A percentile compares a stretch with the other conserved stretches of the same genome.
These are phyloP conservation scores for Notoglanidium macrostoma DNA, from an alignment of 2,797 vertebrate species.

Conservation along the genomic window DNA sequence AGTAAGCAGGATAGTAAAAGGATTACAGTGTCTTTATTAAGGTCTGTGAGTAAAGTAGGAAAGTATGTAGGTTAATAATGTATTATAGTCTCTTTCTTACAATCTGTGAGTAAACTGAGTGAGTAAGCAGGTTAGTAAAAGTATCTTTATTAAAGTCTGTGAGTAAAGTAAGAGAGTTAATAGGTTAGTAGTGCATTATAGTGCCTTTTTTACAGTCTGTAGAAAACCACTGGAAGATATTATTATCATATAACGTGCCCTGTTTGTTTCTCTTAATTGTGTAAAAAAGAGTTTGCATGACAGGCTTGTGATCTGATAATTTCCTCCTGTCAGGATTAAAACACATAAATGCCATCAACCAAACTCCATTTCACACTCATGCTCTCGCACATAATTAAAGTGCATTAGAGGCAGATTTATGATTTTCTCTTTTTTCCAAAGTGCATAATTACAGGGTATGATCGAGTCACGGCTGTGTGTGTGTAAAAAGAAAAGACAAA, in stretches of 20 bases:
- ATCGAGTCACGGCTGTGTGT: constrained; percentile 68
- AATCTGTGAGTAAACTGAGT: not conserved
- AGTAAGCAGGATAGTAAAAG: too few relatives aligned
- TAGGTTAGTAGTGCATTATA: not conserved
- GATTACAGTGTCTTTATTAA: too few relatives aligned
- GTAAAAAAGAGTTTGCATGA: constrained; percentile 30
- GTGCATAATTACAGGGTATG: constrained; percentile 69
- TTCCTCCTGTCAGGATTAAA: constrained; percentile 46
- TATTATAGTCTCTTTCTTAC: not conserved
- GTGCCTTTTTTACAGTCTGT: not conserved
- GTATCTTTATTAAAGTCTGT: not conserved
- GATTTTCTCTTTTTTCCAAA: constrained; percentile 63
- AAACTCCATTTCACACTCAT: constrained; percentile 58
- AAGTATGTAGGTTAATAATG: not conserved
- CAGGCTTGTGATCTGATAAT: constrained; percentile 46
- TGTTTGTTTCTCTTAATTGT: constrained; percentile 2
- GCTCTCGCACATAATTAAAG: constrained; percentile 65
- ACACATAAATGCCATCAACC: constrained; percentile 36
- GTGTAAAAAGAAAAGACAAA: constrained; percentile 68
- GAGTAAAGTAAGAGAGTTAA: not conserved
- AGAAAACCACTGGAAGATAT: not conserved
- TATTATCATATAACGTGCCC: not conserved
- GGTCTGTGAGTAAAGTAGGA: too few relatives aligned
- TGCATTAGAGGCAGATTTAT: constrained; percentile 66
- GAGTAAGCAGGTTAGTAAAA: not conserved